Base-by-base conservation (phyloP, 2,888 invertebrate genomes). In the Archips crataeganus region DNA sequence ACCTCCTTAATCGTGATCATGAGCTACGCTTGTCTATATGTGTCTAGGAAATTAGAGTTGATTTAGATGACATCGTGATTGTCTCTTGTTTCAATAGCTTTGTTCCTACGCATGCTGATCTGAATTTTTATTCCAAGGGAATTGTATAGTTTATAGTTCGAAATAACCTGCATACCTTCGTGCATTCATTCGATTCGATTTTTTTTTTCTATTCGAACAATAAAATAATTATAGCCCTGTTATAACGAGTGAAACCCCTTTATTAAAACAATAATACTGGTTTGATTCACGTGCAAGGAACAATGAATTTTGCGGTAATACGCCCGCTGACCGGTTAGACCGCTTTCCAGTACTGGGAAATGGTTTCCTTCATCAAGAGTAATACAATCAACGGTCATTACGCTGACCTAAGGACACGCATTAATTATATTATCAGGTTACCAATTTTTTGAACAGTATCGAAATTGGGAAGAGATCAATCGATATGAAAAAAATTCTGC, bases 311-410 rank as follows among this genome's bases (percentile, higher is more conserved):
- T 71, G 72, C 65, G 70, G 74, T 73, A 76, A 63, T 70, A 49
- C 13, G 34, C n/a, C 61, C 65, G 59, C 13, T 65, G 78, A 83
- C 85, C 81, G 85, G 85, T 85, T 74, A 13, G 39, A 81, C 83
- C 47, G 67, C 83, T 82, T 81, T 80, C 79, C 76, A 76, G 75
- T 82, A 82, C 83, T 77, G 74, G 75, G 84, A 83, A 81, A 71
- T 66, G 23, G 70, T 75, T 78, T 76, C 75, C 72, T 73, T 9
- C n/a, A 32, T 15, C 63, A 49, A 54, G 66, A 71, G 71, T 61
- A 49, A 34, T 8, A 54, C 64, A 70, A 75, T 76, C 70, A 74
- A 23, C 65, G 42, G 64, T 69, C 74, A 74, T 70, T 74, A 75
- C 64, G 23, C 49, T 71, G 75, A 60, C 23, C 34, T 61, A n/a